A percentile compares a stretch with the other conserved stretches of the same genome.
phyloP scores from a whole-genome alignment of 2,113 vertebrate genomes.

The Oxyruncus cristatus region DNA sequence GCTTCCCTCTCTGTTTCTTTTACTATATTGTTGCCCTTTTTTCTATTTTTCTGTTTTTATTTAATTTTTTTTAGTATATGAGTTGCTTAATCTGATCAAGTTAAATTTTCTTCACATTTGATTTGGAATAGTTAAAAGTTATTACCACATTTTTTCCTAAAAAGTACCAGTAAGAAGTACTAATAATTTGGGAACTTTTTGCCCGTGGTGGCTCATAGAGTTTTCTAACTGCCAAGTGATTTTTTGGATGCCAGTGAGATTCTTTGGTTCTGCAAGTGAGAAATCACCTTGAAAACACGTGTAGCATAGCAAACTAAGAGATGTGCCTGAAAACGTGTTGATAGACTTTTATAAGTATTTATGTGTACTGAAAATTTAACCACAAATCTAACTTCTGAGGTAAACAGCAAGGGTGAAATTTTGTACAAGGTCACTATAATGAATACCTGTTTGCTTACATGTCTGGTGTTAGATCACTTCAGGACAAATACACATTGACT shows the following conservation, averaged over 20 bases:
- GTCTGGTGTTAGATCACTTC: not conserved
- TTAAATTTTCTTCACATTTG: not conserved
- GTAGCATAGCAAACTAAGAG: not conserved
- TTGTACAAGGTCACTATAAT: not conserved
- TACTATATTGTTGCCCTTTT: not conserved
- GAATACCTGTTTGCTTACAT: not conserved
- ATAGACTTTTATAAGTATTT: slow-evolving; percentile 19
- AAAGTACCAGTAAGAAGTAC: not conserved
- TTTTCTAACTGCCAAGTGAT: not conserved
- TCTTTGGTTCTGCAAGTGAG: not conserved
- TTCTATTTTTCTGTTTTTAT: too few species aligned
- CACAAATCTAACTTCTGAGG: not conserved
- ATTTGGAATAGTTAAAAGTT: not conserved
- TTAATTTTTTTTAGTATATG: not conserved
- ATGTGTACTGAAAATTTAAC: not conserved
- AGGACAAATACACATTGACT: not conserved
- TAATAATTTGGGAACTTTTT: not conserved
- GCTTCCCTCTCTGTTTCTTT: not conserved
- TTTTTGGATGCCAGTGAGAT: not conserved
- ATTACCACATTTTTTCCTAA: not conserved
- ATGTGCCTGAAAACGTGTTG: not conserved
- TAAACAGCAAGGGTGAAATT: not conserved
- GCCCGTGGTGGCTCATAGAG: not conserved
- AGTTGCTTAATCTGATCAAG: not conserved
- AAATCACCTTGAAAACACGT: slow-evolving; percentile 33